Percentiles rank a stretch among this genome's conserved stretches.
phyloP scores from a whole-genome alignment of 1,140 invertebrate genomes.

The Drosophila parabipectinata region DNA sequence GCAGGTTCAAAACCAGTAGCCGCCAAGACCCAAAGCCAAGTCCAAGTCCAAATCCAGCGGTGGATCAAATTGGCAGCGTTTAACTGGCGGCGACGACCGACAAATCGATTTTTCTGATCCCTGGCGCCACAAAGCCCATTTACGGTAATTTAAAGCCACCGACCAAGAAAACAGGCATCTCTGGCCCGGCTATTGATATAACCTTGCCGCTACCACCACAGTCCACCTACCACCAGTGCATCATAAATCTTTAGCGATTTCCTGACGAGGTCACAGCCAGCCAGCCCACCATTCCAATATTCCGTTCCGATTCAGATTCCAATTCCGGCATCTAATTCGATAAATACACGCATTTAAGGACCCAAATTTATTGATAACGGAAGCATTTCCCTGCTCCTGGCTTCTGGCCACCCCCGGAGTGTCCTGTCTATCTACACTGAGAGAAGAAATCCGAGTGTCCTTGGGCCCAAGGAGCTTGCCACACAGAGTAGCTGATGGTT shows the following conservation, averaged over 20 bases:
- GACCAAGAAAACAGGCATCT: conserved; percentile 3
- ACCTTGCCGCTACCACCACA: conserved; percentile 9
- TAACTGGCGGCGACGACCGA: conserved; percentile 76
- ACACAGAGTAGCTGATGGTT: no score
- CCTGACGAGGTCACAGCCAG: conserved; percentile 11
- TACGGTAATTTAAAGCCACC: conserved; percentile 72
- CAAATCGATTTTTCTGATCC: conserved; percentile 74
- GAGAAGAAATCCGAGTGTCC: neutral
- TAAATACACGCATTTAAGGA: conserved; percentile 71
- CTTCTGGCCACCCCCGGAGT: neutral
- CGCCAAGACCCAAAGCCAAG: conserved; percentile 6
- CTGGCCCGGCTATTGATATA: conserved; percentile 28
- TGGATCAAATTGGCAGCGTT: conserved; percentile 68
- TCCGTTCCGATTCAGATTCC: conserved; percentile 31
- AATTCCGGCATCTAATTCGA: conserved; percentile 66
- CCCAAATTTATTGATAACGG: conserved; percentile 78
- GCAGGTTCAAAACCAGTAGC: conserved; percentile 59
- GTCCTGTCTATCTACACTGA: neutral
- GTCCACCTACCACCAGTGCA: neutral
- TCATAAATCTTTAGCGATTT: conserved; percentile 38
- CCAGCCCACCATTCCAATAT: neutral
- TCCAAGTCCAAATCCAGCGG: neutral
- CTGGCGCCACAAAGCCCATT: conserved; percentile 75
- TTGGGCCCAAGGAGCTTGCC: no score
- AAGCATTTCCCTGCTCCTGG: conserved; percentile 26